Conservation (phyloP, 2,797 vertebrate species). For the Arnoldichthys spilopterus region DNA sequence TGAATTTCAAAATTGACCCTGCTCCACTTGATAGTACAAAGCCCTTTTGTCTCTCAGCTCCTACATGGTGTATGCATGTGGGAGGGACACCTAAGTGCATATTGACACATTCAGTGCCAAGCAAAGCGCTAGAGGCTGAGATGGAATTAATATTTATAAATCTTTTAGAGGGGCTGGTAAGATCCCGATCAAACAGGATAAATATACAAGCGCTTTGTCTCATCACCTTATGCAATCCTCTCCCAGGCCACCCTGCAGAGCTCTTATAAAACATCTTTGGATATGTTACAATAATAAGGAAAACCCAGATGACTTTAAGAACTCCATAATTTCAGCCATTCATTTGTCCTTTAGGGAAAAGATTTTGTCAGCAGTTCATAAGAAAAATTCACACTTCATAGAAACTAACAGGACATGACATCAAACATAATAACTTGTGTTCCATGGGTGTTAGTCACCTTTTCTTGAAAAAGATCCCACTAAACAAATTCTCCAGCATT, state of each 20-base stretch:
- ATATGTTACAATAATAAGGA: not conserved
- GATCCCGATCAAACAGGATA: slow-evolving; percentile 13
- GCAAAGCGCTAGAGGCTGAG: slow-evolving; percentile 28
- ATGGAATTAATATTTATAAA: slow-evolving; percentile 52
- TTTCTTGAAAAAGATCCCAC: not conserved
- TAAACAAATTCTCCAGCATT: not conserved
- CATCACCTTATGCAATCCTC: slow-evolving; percentile 33
- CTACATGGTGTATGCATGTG: slow-evolving; percentile 48
- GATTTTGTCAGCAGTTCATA: not conserved
- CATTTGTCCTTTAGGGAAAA: not conserved
- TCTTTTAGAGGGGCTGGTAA: slow-evolving; percentile 29
- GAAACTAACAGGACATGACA: not conserved
- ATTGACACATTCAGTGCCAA: slow-evolving; percentile 42
- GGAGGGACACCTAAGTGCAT: slow-evolving; percentile 37
- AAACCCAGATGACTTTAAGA: not conserved
- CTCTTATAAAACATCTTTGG: slow-evolving; percentile 10
- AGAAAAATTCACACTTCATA: not conserved
- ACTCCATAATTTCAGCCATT: not conserved
- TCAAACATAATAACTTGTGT: not conserved
- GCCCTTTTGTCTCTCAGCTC: slow-evolving; percentile 68
- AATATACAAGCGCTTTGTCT: slow-evolving; percentile 37
- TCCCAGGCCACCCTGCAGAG: not conserved
- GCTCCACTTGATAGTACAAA: slow-evolving; percentile 67
- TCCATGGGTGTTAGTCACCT: not conserved
- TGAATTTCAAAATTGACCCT: slow-evolving; percentile 71